phyloP scores from a whole-genome alignment of 2,888 invertebrate genomes.

The Eristalis arbustorum region DNA sequence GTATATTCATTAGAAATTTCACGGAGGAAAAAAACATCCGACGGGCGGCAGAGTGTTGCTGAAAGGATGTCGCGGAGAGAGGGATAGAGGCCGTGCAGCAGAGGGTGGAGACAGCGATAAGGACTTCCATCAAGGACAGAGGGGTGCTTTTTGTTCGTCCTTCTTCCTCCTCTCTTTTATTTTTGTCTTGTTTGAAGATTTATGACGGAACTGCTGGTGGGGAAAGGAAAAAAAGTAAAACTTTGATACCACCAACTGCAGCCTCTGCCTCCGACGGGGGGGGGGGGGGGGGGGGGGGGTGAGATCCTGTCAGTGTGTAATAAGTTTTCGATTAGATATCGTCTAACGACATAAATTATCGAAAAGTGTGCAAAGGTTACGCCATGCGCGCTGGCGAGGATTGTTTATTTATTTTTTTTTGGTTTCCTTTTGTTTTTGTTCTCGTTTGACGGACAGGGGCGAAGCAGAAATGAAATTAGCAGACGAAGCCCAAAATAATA shows the following conservation, averaged over 20 bases:
- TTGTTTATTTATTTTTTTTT: neutral
- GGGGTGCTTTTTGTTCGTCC: neutral
- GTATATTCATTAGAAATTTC: slow-evolving; percentile 26
- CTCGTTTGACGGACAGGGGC: neutral
- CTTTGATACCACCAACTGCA: slow-evolving; percentile 19
- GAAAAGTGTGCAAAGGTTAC: neutral
- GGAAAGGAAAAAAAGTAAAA: neutral
- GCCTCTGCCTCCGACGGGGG: too few species aligned
- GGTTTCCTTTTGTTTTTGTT: neutral
- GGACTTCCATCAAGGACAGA: neutral
- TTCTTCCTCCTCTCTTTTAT: neutral
- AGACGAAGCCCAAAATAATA: neutral
- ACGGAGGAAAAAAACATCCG: neutral
- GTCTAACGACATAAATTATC: slow-evolving; percentile 56
- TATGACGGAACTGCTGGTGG: slow-evolving; percentile 43
- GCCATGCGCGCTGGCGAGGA: neutral
- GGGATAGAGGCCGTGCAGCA: neutral
- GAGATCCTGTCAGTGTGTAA: slow-evolving; percentile 36
- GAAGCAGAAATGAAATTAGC: neutral
- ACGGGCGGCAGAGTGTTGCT: neutral
- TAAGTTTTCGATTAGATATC: slow-evolving; percentile 54
- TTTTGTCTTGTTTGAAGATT: slow-evolving; percentile 44
- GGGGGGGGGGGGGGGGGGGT: too few species aligned
- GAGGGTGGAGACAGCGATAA: slow-evolving; percentile 22
- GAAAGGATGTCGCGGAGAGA: neutral